These are phyloP conservation scores for Mythimna ferrago DNA, from an alignment of 2,888 invertebrate genomes.

Conservation along the genomic window DNA sequence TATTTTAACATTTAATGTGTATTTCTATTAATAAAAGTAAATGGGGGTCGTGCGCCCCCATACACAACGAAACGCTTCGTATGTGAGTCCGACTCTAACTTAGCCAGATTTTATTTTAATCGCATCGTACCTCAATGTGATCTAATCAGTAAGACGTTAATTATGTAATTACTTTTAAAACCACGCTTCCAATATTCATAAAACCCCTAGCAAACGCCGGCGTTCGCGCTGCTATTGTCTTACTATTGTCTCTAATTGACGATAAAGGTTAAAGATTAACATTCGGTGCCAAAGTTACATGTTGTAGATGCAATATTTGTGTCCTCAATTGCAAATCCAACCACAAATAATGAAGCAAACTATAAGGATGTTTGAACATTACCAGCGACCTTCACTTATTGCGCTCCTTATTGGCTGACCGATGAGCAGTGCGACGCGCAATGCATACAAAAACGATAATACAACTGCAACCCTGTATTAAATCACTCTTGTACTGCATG, in stretches of 20 bases:
- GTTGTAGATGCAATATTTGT: slow-evolving; percentile 23
- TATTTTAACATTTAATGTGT: no score
- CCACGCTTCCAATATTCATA: background rate
- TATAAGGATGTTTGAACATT: slow-evolving; percentile 24
- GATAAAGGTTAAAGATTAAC: background rate
- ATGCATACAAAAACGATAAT: slow-evolving; percentile 48
- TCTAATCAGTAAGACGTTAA: no score
- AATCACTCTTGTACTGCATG: background rate
- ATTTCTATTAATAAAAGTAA: no score
- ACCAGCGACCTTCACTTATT: slow-evolving; percentile 38
- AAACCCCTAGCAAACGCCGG: no score
- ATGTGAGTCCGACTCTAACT: no score
- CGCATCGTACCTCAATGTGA: no score
- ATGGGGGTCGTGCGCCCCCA: no score
- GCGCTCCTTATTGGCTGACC: slow-evolving; percentile 46
- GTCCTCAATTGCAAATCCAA: slow-evolving; percentile 21
- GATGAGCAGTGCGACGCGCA: slow-evolving; percentile 9
- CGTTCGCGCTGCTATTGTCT: no score
- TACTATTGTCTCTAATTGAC: no score
- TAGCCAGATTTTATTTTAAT: no score
- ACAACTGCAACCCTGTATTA: slow-evolving; percentile 9
- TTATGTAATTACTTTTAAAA: no score
- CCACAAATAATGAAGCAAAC: slow-evolving; percentile 24
- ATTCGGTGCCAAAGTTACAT: background rate
- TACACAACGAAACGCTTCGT: no score